These are phyloP conservation scores for Cotesia glomerata DNA, from an alignment of 1,140 invertebrate species.

Conservation along the genomic window DNA sequence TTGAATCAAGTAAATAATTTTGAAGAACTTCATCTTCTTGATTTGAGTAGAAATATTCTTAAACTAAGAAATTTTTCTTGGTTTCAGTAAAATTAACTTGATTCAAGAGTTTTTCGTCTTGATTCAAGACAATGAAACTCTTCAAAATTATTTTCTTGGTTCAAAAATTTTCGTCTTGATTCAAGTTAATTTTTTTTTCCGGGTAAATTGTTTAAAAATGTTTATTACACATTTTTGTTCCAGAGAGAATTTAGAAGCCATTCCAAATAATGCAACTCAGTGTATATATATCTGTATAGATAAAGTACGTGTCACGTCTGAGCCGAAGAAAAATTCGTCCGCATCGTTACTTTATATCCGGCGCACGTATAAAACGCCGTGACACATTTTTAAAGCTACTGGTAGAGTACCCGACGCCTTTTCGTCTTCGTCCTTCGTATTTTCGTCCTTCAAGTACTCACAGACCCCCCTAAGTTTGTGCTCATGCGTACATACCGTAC, in stretches of 20 bases:
- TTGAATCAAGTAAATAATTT: too few relatives aligned
- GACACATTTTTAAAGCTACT: conserved; percentile 42
- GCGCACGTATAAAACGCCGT: conserved; percentile 40
- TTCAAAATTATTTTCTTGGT: too few relatives aligned
- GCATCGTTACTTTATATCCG: conserved; percentile 21
- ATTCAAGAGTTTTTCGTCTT: too few relatives aligned
- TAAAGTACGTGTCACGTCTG: conserved; percentile 7
- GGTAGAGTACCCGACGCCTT: background rate
- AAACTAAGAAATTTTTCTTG: too few relatives aligned
- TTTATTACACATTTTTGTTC: background rate
- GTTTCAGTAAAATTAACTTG: too few relatives aligned
- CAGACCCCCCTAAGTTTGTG: conserved; percentile 5
- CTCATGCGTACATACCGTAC: conserved; percentile 19
- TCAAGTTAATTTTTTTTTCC: too few relatives aligned
- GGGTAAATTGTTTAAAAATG: too few relatives aligned
- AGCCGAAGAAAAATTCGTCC: conserved; percentile 13
- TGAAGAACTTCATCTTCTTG: too few relatives aligned
- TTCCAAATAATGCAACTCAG: background rate
- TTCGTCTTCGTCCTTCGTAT: conserved; percentile 6
- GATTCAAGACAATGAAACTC: too few relatives aligned
- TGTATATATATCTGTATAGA: background rate
- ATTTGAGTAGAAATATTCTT: too few relatives aligned
- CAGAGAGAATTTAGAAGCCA: conserved; percentile 2
- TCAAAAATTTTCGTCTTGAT: too few relatives aligned
- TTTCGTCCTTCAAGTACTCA: conserved; percentile 3